phyloP scores from a whole-genome alignment of 2,888 invertebrate species.

The Scaptomyza reducta region DNA sequence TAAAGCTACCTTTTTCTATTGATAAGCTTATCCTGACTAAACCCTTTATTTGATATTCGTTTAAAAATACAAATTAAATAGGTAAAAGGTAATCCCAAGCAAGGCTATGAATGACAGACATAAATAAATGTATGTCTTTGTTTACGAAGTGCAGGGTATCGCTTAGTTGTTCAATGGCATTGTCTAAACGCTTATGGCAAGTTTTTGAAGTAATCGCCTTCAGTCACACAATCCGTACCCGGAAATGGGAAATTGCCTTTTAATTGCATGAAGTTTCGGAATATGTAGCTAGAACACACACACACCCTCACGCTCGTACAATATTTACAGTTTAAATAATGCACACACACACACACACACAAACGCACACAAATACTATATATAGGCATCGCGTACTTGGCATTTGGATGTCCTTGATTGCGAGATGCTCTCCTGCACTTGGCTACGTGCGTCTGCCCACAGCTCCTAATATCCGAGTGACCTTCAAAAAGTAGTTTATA shows the following conservation, averaged over 20 bases:
- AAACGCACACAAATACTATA: slow-evolving; percentile 1
- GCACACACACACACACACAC: slow-evolving; percentile 11
- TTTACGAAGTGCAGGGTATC: slow-evolving; percentile 31
- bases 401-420: slow-evolving; percentile 57
- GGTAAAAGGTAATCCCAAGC: no score
- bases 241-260: slow-evolving; percentile 66
- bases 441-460: slow-evolving; percentile 40
- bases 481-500: slow-evolving; percentile 50
- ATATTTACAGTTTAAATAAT: slow-evolving; percentile 61
- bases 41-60: no score
- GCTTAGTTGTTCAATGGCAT: not conserved
- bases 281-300: slow-evolving; percentile 16
- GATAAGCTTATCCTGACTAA: no score
- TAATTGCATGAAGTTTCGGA: slow-evolving; percentile 64
- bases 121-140: no score
- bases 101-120: no score
- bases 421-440: slow-evolving; percentile 42
- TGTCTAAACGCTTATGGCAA: not conserved
- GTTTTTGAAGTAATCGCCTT: slow-evolving; percentile 50
- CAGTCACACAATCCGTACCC: slow-evolving; percentile 47
- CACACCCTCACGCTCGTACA: slow-evolving; percentile 27
- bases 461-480: slow-evolving; percentile 51
- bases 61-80: no score
- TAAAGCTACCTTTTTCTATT: no score
- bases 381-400: slow-evolving; percentile 20